Evolutionary conservation across 2,888 invertebrate species (phyloP).

Genomic region (Psococerastis gibbosa): DNA sequence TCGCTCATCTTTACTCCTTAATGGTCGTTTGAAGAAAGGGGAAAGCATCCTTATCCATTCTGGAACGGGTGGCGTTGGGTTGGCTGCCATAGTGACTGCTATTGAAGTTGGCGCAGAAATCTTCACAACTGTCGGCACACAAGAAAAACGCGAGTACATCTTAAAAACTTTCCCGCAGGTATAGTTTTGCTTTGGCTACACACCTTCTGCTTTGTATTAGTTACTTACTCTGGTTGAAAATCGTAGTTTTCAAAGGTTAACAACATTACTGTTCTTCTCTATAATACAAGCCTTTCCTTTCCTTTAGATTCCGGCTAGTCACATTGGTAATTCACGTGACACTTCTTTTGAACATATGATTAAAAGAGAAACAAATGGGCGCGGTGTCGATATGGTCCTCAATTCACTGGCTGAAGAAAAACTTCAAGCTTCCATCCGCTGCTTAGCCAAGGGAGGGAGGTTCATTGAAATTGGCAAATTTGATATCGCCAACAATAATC

Average conservation of each 20-base stretch:
- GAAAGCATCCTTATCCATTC: conserved; percentile 33
- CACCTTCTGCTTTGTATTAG: no score
- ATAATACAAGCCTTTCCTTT: no score
- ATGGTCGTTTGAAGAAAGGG: conserved; percentile 31
- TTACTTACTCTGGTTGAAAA: no score
- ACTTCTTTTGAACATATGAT: conserved; percentile 75
- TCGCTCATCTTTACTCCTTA: conserved; percentile 37
- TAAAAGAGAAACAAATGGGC: conserved; percentile 55
- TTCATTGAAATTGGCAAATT: conserved; percentile 79
- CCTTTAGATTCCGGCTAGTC: conserved; percentile 33
- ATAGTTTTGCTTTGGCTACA: no score
- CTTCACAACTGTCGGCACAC: conserved; percentile 49
- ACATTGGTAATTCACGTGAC: conserved; percentile 78
- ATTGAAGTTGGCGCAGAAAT: conserved; percentile 42
- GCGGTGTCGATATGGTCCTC: conserved; percentile 75
- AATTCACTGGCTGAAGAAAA: conserved; percentile 90
- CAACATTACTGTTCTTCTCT: no score
- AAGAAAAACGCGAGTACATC: conserved; percentile 42
- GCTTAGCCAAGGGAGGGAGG: conserved; percentile 38
- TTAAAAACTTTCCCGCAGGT: conserved; percentile 34
- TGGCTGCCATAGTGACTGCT: conserved; percentile 57
- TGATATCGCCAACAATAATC: conserved; percentile 49
- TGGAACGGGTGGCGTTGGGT: conserved; percentile 53
- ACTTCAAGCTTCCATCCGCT: conserved; percentile 46
- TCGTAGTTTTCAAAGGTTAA: no score